Conservation (phyloP, 2,797 vertebrate genomes). For the Odontamblyopus rebecca region DNA sequence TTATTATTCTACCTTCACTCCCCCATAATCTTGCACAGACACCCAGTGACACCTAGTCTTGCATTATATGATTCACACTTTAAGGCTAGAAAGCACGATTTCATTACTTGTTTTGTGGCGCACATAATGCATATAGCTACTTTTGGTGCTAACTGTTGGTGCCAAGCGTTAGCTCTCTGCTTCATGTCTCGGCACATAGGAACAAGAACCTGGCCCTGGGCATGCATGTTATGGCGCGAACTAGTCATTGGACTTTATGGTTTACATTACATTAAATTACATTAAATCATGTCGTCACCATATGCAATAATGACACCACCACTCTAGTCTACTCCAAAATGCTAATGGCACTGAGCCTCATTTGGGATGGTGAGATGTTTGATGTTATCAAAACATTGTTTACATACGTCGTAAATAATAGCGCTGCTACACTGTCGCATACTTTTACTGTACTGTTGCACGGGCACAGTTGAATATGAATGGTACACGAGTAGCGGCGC, state of each 20-base stretch:
- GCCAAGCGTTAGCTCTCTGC: constrained; percentile 22
- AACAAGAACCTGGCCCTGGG: constrained; percentile 28
- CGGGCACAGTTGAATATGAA: not conserved
- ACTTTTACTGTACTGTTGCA: not conserved
- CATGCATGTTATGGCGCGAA: constrained; percentile 55
- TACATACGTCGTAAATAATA: constrained; percentile 3
- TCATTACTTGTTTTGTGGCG: not conserved
- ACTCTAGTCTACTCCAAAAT: not conserved
- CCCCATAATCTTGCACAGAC: not conserved
- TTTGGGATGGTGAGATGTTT: constrained; percentile 17
- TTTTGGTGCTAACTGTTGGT: constrained; percentile 25
- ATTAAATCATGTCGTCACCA: constrained; percentile 40
- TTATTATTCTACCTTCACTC: constrained; percentile 21
- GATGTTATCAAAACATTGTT: constrained; percentile 42
- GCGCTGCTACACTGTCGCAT: not conserved
- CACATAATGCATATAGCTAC: constrained; percentile 15
- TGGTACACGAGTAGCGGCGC: constrained; percentile 6
- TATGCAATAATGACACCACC: constrained; percentile 14
- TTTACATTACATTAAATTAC: not conserved
- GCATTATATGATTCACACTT: not conserved
- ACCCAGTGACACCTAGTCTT: not conserved
- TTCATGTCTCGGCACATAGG: constrained; percentile 15
- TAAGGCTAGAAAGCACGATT: not conserved
- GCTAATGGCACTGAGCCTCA: constrained; percentile 13
- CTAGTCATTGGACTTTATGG: constrained; percentile 20